These are phyloP conservation scores for Epinephelus coioides DNA, from an alignment of 2,797 vertebrate genomes.

Conservation along the genomic window DNA sequence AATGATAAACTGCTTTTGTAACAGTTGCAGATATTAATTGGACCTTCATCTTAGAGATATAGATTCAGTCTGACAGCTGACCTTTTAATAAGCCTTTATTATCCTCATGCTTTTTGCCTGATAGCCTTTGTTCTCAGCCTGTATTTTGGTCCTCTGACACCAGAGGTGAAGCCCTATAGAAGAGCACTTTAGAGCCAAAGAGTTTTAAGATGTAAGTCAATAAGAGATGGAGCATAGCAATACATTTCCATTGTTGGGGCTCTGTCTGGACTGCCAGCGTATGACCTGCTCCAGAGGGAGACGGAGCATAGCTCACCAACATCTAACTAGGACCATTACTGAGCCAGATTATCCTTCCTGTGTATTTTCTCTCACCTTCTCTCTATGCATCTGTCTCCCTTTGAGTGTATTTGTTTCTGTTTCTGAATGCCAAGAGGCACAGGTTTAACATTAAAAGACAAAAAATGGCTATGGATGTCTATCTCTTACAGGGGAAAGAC, in stretches of 20 bases:
- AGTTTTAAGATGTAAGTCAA: conserved; percentile 83
- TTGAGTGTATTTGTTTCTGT: conserved; percentile 16
- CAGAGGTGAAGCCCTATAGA: conserved; percentile 47
- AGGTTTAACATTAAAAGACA: conserved; percentile 84
- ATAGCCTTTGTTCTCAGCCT: not conserved
- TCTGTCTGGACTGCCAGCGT: conserved; percentile 77
- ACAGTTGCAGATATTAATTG: not conserved
- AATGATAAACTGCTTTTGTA: not conserved
- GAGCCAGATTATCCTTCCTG: conserved; percentile 75
- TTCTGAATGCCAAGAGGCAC: conserved; percentile 69
- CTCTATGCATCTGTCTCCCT: not conserved
- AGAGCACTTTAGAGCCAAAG: conserved; percentile 70
- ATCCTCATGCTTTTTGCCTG: not conserved
- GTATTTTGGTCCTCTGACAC: conserved; percentile 40
- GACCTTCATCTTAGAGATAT: conserved; percentile 23
- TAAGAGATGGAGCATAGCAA: conserved; percentile 80
- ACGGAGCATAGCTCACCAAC: conserved; percentile 69
- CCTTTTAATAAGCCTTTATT: conserved; percentile 25
- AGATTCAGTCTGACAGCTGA: conserved; percentile 30
- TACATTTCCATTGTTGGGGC: conserved; percentile 80
- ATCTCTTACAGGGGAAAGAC: conserved; percentile 82
- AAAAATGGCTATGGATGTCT: conserved; percentile 85
- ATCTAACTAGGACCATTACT: conserved; percentile 82
- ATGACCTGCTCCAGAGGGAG: conserved; percentile 77
- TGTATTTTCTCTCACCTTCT: conserved; percentile 39